Percentiles rank a stretch among this genome's conserved stretches.
Evolutionary conservation across 2,888 invertebrate genomes (phyloP).

Genomic region (Caenorhabditis sp.): DNA sequence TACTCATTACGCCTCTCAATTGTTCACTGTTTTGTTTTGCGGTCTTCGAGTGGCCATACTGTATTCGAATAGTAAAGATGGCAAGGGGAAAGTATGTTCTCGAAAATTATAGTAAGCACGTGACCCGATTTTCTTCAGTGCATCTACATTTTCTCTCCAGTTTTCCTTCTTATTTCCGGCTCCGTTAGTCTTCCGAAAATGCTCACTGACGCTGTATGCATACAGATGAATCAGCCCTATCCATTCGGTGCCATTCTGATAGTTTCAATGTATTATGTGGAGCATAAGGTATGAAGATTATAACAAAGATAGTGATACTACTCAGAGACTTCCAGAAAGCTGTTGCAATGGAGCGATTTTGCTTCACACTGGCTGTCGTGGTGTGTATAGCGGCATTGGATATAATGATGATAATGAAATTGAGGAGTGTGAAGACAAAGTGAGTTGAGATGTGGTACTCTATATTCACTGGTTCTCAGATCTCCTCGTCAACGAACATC

Average conservation of each 20-base stretch:
- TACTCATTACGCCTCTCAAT: background rate
- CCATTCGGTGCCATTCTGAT: slow-evolving; percentile 32
- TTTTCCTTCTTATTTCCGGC: background rate
- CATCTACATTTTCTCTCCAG: background rate
- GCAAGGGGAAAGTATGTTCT: background rate
- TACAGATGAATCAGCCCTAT: slow-evolving; percentile 21
- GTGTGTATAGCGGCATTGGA: background rate
- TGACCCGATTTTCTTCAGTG: background rate
- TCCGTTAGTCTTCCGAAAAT: background rate
- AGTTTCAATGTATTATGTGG: background rate
- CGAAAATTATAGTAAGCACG: background rate
- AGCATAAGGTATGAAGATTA: too few species aligned
- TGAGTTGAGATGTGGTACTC: too few species aligned
- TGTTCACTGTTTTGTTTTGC: slow-evolving; percentile 32
- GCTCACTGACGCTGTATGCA: background rate
- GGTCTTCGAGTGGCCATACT: slow-evolving; percentile 29
- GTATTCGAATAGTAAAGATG: background rate
- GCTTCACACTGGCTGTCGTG: too few species aligned
- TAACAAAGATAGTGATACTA: too few species aligned
- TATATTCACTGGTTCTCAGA: background rate
- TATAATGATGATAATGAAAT: background rate
- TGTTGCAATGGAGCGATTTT: too few species aligned
- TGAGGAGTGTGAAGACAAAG: too few species aligned
- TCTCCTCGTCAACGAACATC: background rate
- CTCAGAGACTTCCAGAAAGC: too few species aligned